Evolutionary conservation across 2,113 vertebrate species (phyloP), one percentile per base, ranked within the genome.

Genomic region (Rhinolophus ferrumequinum): DNA sequence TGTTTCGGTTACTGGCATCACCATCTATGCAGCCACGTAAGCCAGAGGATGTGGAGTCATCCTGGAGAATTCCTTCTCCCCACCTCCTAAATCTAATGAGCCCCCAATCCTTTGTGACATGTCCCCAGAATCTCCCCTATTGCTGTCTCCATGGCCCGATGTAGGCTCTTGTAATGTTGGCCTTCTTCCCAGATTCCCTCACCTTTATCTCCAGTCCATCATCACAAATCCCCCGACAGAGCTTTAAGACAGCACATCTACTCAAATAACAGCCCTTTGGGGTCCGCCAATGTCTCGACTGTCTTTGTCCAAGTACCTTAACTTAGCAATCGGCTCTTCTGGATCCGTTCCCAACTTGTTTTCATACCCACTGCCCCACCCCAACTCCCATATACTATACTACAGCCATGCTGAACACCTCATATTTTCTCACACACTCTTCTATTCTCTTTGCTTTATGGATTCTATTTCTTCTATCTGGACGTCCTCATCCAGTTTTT

Each of bases 361-460:
- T 58, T 44, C 6, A 44, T 44, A 44, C 50, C 62, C 12, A 15
- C 33, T 72, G 24, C 38, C 16, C 21, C n/a, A n/a, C 19, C 15
- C 1, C 2, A 1, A 9, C 12, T n/a, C 16, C 41, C n/a, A 4
- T 1, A 2, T 0, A 3, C 52, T 0, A 1, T 9, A 5, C 8
- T 5, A 4, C 0, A 5, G 50, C 50, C 22, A 2, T 8, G 13
- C 52, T 26, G 3, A 81, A 11, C 3, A 2, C 33, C 16, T 41
- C 18, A 0, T 1, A 1, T 1, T 4, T 28, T 14, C n/a, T 54
- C 60, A 41, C 47, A 33, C 5, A 0, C 28, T 69, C 4, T 1
- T 0, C 16, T 0, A 0, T 47, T 26, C 50, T 33, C 35, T 33
- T 8, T 44, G 62, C 26, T 8, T 54, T 1, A 1, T 11, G 44